Percentiles rank a stretch among this genome's conserved stretches.
phyloP scores from a whole-genome alignment of 2,113 vertebrate species.

The Laticauda colubrina region DNA sequence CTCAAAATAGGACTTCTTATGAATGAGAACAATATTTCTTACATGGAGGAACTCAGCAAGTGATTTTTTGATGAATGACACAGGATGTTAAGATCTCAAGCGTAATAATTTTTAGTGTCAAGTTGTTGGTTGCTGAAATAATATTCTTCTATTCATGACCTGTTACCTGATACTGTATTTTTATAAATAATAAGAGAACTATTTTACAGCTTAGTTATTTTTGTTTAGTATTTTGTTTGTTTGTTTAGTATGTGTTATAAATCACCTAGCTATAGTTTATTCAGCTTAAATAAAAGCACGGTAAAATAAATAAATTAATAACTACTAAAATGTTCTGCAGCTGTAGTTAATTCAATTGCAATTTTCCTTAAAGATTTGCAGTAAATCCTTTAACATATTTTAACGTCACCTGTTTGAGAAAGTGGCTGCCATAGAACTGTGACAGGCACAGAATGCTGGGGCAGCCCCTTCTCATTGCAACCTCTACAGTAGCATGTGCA shows the following conservation, averaged over 20 bases:
- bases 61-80: neutral
- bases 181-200: neutral
- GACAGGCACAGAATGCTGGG: neutral
- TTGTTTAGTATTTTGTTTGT: neutral
- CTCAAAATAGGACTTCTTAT: neutral
- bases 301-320: neutral
- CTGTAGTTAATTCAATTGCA: neutral
- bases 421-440: neutral
- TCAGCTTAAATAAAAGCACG: neutral
- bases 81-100: neutral
- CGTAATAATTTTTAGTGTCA: neutral
- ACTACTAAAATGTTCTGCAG: neutral
- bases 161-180: neutral
- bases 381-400: neutral
- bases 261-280: neutral
- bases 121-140: neutral
- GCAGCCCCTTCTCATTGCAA: neutral
- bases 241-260: neutral
- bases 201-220: neutral
- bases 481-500: neutral
- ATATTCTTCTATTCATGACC: neutral
- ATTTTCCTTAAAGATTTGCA: neutral
- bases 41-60: neutral
- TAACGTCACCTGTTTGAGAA: neutral
- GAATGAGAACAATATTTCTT: neutral